These are phyloP conservation scores for Speoplatyrhinus poulsoni DNA, from an alignment of 2,113 vertebrate genomes.

Conservation along the genomic window DNA sequence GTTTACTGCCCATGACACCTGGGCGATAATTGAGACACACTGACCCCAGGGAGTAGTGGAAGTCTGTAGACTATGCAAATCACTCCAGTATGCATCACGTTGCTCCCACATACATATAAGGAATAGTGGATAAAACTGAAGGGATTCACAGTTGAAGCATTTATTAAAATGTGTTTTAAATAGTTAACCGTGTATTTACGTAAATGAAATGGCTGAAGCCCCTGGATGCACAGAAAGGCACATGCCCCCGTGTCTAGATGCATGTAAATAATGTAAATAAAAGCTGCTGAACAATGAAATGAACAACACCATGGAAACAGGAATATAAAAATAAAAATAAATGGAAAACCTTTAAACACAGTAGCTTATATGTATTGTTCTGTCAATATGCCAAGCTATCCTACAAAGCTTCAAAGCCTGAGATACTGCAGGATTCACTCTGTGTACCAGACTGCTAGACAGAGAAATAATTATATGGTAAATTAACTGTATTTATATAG, in stretches of 20 bases:
- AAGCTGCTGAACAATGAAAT: neutral
- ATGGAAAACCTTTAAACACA: too few species aligned
- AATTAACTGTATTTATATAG: too few species aligned
- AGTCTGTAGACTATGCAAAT: conserved; percentile 18
- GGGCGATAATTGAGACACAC: neutral
- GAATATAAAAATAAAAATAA: too few species aligned
- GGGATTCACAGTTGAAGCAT: neutral
- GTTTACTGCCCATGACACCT: conserved; percentile 11
- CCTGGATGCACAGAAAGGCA: conserved; percentile 2
- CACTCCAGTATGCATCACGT: neutral
- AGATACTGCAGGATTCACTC: too few species aligned
- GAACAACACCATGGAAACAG: too few species aligned
- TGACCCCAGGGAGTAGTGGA: neutral
- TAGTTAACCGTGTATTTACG: neutral
- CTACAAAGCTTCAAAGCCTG: too few species aligned
- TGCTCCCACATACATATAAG: neutral
- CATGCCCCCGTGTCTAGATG: conserved; percentile 20
- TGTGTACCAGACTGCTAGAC: too few species aligned
- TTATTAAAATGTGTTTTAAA: neutral
- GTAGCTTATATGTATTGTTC: too few species aligned
- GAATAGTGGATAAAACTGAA: conserved; percentile 10
- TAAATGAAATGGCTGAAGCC: too few species aligned
- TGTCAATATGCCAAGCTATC: too few species aligned
- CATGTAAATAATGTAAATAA: conserved; percentile 9
- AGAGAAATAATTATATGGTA: too few species aligned